These are phyloP conservation scores for Larimichthys crocea DNA, from an alignment of 2,113 vertebrate genomes.

Conservation along the genomic window DNA sequence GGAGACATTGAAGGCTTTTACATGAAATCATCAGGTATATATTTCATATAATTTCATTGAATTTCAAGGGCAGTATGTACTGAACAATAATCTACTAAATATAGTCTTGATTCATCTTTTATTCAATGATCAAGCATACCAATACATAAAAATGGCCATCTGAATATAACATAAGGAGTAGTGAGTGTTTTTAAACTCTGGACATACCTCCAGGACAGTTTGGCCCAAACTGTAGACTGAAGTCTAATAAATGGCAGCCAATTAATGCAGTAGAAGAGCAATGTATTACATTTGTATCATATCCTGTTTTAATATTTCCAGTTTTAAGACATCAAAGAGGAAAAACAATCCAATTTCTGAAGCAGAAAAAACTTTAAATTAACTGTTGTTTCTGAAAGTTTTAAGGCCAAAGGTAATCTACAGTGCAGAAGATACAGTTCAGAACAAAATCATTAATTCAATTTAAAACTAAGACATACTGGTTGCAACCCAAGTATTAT, in stretches of 20 bases:
- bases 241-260: too few relatives aligned
- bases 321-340: not conserved
- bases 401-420: not conserved
- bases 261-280: not conserved
- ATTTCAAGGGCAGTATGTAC: not conserved
- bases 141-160: too few relatives aligned
- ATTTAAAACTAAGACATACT: not conserved
- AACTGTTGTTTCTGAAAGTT: not conserved
- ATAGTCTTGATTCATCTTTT: not conserved
- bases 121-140: too few relatives aligned
- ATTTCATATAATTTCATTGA: not conserved
- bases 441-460: not conserved
- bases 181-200: not conserved
- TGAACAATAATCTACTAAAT: not conserved
- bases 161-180: not conserved
- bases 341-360: not conserved
- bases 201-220: not conserved
- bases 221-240: not conserved
- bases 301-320: not conserved
- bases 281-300: not conserved
- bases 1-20: slow-evolving; percentile 61
- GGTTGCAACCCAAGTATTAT: not conserved
- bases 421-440: not conserved
- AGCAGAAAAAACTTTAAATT: not conserved
- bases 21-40: slow-evolving; percentile 56